phyloP scores from a whole-genome alignment of 2,888 invertebrate genomes.

The Sarcophaga subvicina region DNA sequence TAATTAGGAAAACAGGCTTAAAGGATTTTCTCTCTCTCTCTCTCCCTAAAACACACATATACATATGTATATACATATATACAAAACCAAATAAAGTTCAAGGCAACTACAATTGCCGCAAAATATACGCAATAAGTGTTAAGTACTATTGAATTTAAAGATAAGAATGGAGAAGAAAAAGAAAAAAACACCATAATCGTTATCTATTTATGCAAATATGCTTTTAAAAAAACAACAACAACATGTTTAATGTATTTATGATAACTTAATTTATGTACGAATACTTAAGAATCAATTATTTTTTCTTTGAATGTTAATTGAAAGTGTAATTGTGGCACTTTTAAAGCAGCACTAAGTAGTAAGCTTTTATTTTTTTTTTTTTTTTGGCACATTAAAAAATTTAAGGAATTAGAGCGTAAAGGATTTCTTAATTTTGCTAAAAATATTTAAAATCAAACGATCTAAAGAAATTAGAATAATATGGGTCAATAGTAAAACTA shows the following conservation, averaged over 20 bases:
- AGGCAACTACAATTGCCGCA: background rate
- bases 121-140: background rate
- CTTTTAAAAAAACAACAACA: background rate
- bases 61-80: background rate
- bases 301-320: background rate
- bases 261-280: background rate
- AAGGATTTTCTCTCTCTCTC: background rate
- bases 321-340: background rate
- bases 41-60: background rate
- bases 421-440: too few relatives aligned
- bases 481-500: too few relatives aligned
- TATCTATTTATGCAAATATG: background rate
- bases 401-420: too few relatives aligned
- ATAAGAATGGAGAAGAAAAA: too few relatives aligned
- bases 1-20: constrained; percentile 19
- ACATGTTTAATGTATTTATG: background rate
- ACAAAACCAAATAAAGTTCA: background rate
- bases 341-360: background rate
- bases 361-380: background rate
- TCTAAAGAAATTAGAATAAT: too few relatives aligned
- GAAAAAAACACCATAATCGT: background rate
- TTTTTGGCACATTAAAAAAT: background rate
- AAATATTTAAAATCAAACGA: too few relatives aligned
- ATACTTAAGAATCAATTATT: background rate
- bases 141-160: background rate